Evolutionary conservation across 2,113 vertebrate genomes (phyloP).

Genomic region (Odocoileus virginianus): DNA sequence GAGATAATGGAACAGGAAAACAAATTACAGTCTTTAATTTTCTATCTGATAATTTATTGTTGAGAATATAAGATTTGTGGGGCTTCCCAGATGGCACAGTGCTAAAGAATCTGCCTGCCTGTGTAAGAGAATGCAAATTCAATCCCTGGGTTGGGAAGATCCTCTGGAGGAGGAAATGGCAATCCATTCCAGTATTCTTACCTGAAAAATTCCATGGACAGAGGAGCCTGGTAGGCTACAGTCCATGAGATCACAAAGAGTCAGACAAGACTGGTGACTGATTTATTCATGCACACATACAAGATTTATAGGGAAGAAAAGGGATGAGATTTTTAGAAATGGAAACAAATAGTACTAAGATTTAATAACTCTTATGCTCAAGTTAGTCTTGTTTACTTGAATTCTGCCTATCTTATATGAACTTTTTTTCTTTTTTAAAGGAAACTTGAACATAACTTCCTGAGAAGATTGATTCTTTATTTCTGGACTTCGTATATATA

Average conservation of each 20-base stretch:
- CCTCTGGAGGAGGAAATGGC: neutral
- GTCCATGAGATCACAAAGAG: neutral
- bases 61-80: neutral
- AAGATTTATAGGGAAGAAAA: neutral
- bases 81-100: neutral
- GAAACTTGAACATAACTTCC: conserved; percentile 51
- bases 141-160: neutral
- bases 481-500: conserved; percentile 16
- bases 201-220: neutral
- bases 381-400: neutral
- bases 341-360: neutral
- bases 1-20: conserved; percentile 26
- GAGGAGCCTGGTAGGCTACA: neutral
- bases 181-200: neutral
- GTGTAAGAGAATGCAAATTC: neutral
- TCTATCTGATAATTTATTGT: conserved; percentile 18
- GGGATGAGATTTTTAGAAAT: neutral
- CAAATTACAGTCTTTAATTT: neutral
- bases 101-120: neutral
- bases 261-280: neutral
- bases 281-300: neutral
- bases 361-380: neutral
- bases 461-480: conserved; percentile 35
- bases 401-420: conserved; percentile 49
- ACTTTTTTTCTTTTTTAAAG: conserved; percentile 66